phyloP scores from a whole-genome alignment of 2,797 vertebrate species.

The Pangasius djambal region DNA sequence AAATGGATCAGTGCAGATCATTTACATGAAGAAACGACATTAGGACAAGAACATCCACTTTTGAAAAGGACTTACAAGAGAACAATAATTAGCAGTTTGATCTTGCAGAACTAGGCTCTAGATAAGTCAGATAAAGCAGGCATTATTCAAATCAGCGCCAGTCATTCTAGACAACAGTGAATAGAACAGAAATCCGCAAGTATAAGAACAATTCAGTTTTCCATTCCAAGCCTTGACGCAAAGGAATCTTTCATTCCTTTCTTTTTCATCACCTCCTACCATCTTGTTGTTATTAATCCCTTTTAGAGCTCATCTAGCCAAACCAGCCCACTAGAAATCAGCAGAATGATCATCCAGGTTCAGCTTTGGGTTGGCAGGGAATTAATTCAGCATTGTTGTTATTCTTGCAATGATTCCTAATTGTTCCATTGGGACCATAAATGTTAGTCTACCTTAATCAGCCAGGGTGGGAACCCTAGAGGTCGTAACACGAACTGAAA shows the following conservation, averaged over 20 bases:
- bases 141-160: not conserved
- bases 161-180: not conserved
- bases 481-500: not conserved
- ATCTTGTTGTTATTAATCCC: slow-evolving; percentile 37
- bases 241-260: not conserved
- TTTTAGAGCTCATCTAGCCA: slow-evolving; percentile 24
- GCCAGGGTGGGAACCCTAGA: not conserved
- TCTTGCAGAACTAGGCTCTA: not conserved
- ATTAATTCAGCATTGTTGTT: slow-evolving; percentile 41
- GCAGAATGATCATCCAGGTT: slow-evolving; percentile 5
- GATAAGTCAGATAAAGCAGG: not conserved
- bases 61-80: not conserved
- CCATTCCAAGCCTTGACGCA: not conserved
- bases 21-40: not conserved
- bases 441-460: slow-evolving; percentile 20
- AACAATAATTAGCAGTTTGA: not conserved
- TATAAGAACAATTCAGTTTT: not conserved
- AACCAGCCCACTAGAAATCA: slow-evolving; percentile 29
- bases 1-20: slow-evolving; percentile 11
- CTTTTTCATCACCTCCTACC: slow-evolving; percentile 19
- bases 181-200: not conserved
- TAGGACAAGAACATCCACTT: not conserved
- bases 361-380: slow-evolving; percentile 14
- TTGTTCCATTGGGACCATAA: not conserved
- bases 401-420: slow-evolving; percentile 24